Evolutionary conservation across 2,113 vertebrate species (phyloP), one percentile per base, ranked within the genome.

Genomic region (Amazona guildingii): DNA sequence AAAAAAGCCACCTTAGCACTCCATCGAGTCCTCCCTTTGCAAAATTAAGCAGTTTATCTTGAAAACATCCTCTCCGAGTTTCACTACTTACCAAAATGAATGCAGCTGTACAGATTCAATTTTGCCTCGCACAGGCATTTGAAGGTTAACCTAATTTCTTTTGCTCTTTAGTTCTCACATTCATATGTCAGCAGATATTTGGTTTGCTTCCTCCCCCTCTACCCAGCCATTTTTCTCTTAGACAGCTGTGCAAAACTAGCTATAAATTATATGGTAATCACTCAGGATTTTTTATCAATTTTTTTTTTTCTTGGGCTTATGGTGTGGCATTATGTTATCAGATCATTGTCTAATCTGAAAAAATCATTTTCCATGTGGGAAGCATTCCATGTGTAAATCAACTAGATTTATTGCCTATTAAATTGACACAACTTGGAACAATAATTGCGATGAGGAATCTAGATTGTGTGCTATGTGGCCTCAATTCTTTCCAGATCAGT

Each of bases 181-280:
- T 83, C 67, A n/a, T 80, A 91, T 90, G 85, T 91, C 90, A 96
- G 61, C 79, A 92, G 90, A 83, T 92, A 93, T 75, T 95, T 95
- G 43, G 64, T 7, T 95, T 75, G 72, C 23, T 73, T 84, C 55
- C 75, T 62, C 44, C 54, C 18, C 5, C 25, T 61, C 63, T 61
- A 70, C 51, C 39, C 4, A 37, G 70, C 37, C 77, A 68, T 80
- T 94, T 91, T 95, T 95, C 81, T 93, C 85, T 81, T 43, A 88
- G 89, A 83, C 24, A 76, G 37, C 83, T 82, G 31, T 79, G 29
- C 61, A 89, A 96, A 94, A 78, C 76, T 86, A 63, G 78, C 59
- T 88, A 61, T 69, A 95, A 87, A 54, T 93, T 93, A 86, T 82
- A 39, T 51, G 41, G 44, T 90, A 75, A 92, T 63, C 48, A 55